phyloP scores from a whole-genome alignment of 2,888 invertebrate genomes.

The Neocrepidodera transversa region DNA sequence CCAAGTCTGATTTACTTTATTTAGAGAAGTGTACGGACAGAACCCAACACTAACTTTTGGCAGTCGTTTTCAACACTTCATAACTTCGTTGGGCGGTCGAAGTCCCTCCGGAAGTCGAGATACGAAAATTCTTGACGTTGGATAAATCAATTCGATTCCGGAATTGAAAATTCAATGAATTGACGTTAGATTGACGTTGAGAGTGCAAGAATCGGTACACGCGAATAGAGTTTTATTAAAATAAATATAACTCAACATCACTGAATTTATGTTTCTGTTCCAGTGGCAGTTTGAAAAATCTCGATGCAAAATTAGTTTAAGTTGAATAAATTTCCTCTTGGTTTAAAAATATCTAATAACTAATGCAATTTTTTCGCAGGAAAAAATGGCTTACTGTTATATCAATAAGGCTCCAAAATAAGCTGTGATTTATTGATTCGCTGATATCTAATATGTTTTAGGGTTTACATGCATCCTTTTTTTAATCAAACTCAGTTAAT shows the following conservation, averaged over 20 bases:
- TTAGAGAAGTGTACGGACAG: neutral
- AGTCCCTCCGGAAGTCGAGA: neutral
- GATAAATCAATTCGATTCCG: neutral
- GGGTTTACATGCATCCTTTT: no score
- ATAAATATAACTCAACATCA: neutral
- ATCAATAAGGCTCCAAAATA: no score
- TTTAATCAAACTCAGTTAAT: no score
- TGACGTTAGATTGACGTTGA: neutral
- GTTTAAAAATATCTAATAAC: no score
- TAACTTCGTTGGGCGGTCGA: neutral
- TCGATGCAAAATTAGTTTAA: no score
- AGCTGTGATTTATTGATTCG: no score
- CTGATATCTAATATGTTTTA: no score
- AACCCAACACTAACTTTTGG: neutral
- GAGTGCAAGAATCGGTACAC: neutral
- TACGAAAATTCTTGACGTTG: neutral
- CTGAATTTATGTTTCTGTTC: neutral
- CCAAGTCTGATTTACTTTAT: neutral
- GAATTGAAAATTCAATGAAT: neutral
- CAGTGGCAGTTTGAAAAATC: no score
- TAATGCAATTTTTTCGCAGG: no score
- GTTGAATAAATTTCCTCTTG: no score
- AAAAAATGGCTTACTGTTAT: no score
- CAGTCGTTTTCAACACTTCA: neutral
- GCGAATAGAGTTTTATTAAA: neutral